Evolutionary conservation across 2,888 invertebrate species (phyloP).

Genomic region (Artemia sp.): DNA sequence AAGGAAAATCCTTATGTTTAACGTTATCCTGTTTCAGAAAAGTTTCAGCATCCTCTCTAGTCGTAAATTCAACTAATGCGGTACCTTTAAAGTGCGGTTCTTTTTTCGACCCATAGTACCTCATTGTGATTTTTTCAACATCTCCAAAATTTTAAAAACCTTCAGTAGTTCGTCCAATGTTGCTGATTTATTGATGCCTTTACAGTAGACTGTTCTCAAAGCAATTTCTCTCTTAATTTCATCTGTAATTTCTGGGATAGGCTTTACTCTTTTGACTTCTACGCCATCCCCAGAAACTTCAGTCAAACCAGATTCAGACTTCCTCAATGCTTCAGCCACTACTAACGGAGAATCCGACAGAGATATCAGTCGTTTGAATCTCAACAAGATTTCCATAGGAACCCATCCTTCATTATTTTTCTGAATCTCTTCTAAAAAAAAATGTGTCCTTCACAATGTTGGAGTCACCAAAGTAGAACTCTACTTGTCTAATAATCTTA

Average conservation of each 20-base stretch:
- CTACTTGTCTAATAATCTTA: too few relatives aligned
- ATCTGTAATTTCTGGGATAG: too few relatives aligned
- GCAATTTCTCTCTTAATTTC: conserved; percentile 36
- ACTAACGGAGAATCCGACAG: conserved; percentile 48
- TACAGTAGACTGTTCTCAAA: conserved; percentile 35
- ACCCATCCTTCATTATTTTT: too few relatives aligned
- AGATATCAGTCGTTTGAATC: conserved; percentile 66
- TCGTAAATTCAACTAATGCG: conserved; percentile 59
- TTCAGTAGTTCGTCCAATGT: conserved; percentile 52
- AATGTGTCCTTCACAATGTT: conserved; percentile 47
- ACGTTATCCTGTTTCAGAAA: conserved; percentile 50
- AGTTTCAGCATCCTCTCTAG: conserved; percentile 57
- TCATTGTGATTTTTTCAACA: conserved; percentile 47
- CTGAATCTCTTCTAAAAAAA: conserved; percentile 31
- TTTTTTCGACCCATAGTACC: conserved; percentile 39
- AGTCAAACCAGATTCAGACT: conserved; percentile 48
- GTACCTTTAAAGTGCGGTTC: conserved; percentile 29
- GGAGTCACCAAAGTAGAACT: too few relatives aligned
- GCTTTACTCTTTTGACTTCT: too few relatives aligned
- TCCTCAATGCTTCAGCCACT: conserved; percentile 55
- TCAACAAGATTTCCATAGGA: conserved; percentile 52
- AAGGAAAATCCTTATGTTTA: conserved; percentile 47
- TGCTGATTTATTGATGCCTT: conserved; percentile 55
- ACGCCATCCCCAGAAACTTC: too few relatives aligned
- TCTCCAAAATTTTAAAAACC: conserved; percentile 50